Percentiles rank a stretch among this genome's conserved stretches.
Conservation (phyloP, 1,140 invertebrate species). For the Atopsyche davidsoni region DNA sequence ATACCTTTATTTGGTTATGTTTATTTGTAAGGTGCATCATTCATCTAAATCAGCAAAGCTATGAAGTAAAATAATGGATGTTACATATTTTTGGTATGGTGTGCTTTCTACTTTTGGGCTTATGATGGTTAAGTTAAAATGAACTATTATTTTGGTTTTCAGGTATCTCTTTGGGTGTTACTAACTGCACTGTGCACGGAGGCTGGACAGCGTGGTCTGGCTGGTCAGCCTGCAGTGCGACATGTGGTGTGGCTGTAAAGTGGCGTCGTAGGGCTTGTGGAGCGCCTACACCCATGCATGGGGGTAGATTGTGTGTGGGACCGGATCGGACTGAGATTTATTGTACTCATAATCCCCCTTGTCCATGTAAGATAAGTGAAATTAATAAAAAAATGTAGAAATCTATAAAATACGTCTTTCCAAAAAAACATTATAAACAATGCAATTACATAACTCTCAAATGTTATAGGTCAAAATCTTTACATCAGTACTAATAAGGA, state of each 20-base stretch:
- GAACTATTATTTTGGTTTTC: conserved; percentile 8
- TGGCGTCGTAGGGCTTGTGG: conserved; percentile 70
- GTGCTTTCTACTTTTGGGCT: neutral
- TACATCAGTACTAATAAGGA: conserved; percentile 6
- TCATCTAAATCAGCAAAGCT: too few relatives aligned
- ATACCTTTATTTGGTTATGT: neutral
- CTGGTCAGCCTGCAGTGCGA: conserved; percentile 75
- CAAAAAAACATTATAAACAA: too few relatives aligned
- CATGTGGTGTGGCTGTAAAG: conserved; percentile 70
- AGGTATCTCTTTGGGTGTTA: conserved; percentile 57
- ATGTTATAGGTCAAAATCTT: too few relatives aligned
- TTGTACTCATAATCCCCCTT: conserved; percentile 73
- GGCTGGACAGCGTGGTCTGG: conserved; percentile 82
- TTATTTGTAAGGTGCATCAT: neutral
- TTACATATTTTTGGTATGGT: conserved; percentile 5
- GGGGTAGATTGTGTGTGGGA: conserved; percentile 76
- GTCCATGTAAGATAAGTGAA: conserved; percentile 48
- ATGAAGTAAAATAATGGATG: neutral
- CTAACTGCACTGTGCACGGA: conserved; percentile 76
- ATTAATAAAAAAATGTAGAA: too few relatives aligned
- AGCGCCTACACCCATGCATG: conserved; percentile 74
- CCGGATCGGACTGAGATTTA: conserved; percentile 69
- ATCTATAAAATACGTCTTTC: too few relatives aligned
- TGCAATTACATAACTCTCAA: too few relatives aligned
- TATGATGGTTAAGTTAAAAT: neutral